phyloP scores from a whole-genome alignment of 2,888 invertebrate species.

The Oxycera nigricornis region DNA sequence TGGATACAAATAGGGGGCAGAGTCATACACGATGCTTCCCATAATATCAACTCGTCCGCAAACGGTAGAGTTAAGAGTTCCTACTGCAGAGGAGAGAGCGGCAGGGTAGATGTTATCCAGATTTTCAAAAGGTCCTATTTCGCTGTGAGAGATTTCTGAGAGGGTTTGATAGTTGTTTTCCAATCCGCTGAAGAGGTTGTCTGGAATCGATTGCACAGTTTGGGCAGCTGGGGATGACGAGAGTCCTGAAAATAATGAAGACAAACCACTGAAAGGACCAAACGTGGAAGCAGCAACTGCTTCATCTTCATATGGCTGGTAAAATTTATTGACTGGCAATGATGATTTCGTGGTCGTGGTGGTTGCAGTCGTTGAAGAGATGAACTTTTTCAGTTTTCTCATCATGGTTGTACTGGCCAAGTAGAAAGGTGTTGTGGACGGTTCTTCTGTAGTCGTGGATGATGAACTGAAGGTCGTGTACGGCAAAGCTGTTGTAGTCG shows the following conservation, averaged over 20 bases:
- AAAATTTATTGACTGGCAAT: constrained; percentile 51
- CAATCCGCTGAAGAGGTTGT: constrained; percentile 59
- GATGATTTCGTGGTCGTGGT: constrained; percentile 54
- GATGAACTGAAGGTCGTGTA: constrained; percentile 50
- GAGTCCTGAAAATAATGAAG: constrained; percentile 55
- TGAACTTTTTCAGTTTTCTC: constrained; percentile 61
- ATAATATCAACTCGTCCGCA: constrained; percentile 88
- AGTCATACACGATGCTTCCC: constrained; percentile 91
- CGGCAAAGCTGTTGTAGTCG: constrained; percentile 53
- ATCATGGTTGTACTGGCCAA: constrained; percentile 59
- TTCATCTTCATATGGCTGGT: constrained; percentile 47
- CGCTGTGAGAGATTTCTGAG: constrained; percentile 59
- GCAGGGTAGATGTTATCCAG: constrained; percentile 69
- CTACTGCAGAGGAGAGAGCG: constrained; percentile 64
- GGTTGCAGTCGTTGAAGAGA: constrained; percentile 53
- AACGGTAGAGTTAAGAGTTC: constrained; percentile 65
- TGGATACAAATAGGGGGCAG: constrained; percentile 93
- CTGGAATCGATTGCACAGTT: constrained; percentile 58
- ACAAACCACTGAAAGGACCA: constrained; percentile 47
- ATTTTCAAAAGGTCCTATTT: constrained; percentile 64
- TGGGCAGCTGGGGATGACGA: constrained; percentile 48
- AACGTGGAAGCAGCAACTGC: constrained; percentile 46
- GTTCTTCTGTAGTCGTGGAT: constrained; percentile 55
- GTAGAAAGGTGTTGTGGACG: constrained; percentile 48
- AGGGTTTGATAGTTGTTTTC: constrained; percentile 61